Base-by-base conservation (phyloP, 23 tunicate genomes). In the Clavelina lepadiformis region DNA sequence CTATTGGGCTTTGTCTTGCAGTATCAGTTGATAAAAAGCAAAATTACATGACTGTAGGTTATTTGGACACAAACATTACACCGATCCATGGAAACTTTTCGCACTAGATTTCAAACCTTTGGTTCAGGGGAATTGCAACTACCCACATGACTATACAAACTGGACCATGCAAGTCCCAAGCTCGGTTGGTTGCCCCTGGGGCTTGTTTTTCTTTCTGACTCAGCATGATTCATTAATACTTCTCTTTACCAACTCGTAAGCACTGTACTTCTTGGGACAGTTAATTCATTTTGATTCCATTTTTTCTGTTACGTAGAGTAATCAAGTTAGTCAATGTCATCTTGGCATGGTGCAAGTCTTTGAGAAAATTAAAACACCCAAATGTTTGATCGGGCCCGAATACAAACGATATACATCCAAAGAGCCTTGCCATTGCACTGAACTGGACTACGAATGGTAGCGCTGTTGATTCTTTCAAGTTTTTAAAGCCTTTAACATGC, bases 391-490 rank as follows among this genome's bases (percentile, higher is more conserved):
- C 37, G 78, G 78, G 5, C 38, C 50, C 25, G 70, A 64, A 7
- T 75, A 78, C 72, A 63, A 56, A 28, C 63, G 89, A 13, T 13
- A 33, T 5, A 32, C 30, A 5, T 28, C 58, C 21, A 52, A 23
- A 31, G 21, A 22, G 34, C 8, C 23, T 5, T 89, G 97, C 81
- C 23, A 69, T 7, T 89, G 97, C 58, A 57, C 83, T 1, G 51
- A 49, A 6, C 24, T 38, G 13, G 97, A 89, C 37, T 89, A 89
- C 38, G 97, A 89, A 38, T 89, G 97, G 97, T 89, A n/a, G n/a
- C n/a, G n/a, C n/a, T n/a, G n/a, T n/a, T n/a, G n/a, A n/a, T n/a
- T n/a, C n/a, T n/a, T n/a, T n/a, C n/a, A n/a, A n/a, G n/a, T n/a
- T n/a, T n/a, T n/a, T n/a, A n/a, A n/a, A n/a, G n/a, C n/a, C n/a